Percentiles rank a stretch among this genome's conserved stretches.
Conservation (phyloP, 2,888 invertebrate species). For the Drosophila nr. perissopoda region DNA sequence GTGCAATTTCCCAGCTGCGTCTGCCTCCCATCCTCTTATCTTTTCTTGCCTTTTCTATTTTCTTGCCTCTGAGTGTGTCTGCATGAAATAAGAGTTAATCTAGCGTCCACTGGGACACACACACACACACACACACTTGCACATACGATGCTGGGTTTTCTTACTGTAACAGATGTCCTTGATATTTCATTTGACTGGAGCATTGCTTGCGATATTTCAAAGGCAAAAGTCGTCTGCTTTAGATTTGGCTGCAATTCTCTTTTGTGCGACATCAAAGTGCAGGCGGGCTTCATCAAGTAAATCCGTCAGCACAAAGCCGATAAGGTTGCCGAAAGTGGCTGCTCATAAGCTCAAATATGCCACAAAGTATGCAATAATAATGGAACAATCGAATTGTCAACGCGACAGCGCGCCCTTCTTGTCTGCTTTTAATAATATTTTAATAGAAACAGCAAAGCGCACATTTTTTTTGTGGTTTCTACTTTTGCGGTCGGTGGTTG, state of each 20-base stretch:
- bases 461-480: constrained; percentile 26
- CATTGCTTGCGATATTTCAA: constrained; percentile 53
- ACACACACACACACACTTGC: constrained; percentile 15
- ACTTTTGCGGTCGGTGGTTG: constrained; percentile 43
- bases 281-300: constrained; percentile 60
- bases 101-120: constrained; percentile 68
- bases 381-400: constrained; percentile 66
- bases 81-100: constrained; percentile 74
- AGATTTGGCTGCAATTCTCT: constrained; percentile 55
- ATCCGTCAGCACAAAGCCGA: constrained; percentile 58
- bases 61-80: constrained; percentile 57
- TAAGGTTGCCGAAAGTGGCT: constrained; percentile 45
- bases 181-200: constrained; percentile 64
- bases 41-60: constrained; percentile 38
- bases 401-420: constrained; percentile 17
- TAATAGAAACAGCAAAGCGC: constrained; percentile 59
- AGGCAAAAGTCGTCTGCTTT: constrained; percentile 50
- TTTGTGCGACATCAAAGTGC: constrained; percentile 70
- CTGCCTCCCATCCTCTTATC: constrained; percentile 14
- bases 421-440: constrained; percentile 65
- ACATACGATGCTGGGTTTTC: constrained; percentile 26
- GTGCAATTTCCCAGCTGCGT: constrained; percentile 58
- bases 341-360: constrained; percentile 52
- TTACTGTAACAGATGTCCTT: constrained; percentile 69
- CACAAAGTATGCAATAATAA: constrained; percentile 65